These are phyloP conservation scores for Saguinus midas DNA, from an alignment of 2,113 vertebrate genomes.

Conservation along the genomic window DNA sequence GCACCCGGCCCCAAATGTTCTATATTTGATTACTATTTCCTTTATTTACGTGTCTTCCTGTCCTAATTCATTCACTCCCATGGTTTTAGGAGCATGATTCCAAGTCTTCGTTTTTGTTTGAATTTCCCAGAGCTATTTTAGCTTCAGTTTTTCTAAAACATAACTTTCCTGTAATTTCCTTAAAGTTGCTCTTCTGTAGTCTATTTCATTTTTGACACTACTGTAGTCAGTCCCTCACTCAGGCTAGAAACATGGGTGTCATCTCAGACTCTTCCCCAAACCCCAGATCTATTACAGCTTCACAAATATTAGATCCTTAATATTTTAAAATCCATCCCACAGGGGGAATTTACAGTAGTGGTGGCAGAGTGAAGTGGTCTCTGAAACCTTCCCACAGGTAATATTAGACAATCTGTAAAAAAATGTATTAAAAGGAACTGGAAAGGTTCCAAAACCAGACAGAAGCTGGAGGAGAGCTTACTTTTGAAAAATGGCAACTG, in stretches of 20 bases:
- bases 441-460: slow-evolving; percentile 40
- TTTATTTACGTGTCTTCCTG: not conserved
- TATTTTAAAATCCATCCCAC: slow-evolving; percentile 55
- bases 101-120: not conserved
- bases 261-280: slow-evolving; percentile 8
- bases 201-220: slow-evolving; percentile 18
- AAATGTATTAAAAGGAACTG: slow-evolving; percentile 36
- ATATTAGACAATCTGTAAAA: slow-evolving; percentile 45
- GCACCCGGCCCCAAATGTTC: no score
- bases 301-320: slow-evolving; percentile 58
- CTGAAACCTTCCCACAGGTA: slow-evolving; percentile 22
- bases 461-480: slow-evolving; percentile 51
- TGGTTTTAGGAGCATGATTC: not conserved
- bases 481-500: slow-evolving; percentile 51
- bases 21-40: not conserved
- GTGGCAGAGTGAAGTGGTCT: slow-evolving; percentile 52
- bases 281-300: slow-evolving; percentile 36
- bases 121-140: not conserved
- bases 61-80: not conserved
- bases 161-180: slow-evolving; percentile 9
- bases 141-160: slow-evolving; percentile 27
- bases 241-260: not conserved
- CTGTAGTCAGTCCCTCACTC: slow-evolving; percentile 30
- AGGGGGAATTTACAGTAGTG: slow-evolving; percentile 38
- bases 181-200: not conserved